phyloP scores from a whole-genome alignment of 2,888 invertebrate genomes.

The Agapetus fuscipes region DNA sequence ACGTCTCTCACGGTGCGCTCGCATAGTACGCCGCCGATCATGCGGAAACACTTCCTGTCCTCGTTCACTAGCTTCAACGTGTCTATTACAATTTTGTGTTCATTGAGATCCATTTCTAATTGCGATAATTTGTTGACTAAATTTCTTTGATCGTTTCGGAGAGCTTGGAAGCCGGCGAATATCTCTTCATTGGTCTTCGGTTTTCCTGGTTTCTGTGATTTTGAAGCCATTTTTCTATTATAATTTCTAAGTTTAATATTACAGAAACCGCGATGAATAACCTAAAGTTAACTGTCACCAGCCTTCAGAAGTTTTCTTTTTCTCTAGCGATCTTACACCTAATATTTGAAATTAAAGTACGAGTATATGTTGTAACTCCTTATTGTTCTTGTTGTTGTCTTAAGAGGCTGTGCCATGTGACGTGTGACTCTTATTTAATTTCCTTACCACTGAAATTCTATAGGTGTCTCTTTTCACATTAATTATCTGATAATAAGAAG shows the following conservation, averaged over 20 bases:
- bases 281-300: background rate
- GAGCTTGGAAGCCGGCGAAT: conserved; percentile 74
- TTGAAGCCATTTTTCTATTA: conserved; percentile 29
- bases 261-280: too few relatives aligned
- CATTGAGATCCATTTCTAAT: conserved; percentile 88
- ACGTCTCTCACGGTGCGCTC: conserved; percentile 89
- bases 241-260: background rate
- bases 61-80: conserved; percentile 79
- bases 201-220: conserved; percentile 35
- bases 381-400: too few relatives aligned
- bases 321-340: too few relatives aligned
- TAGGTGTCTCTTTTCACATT: too few relatives aligned
- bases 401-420: too few relatives aligned
- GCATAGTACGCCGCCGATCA: conserved; percentile 89
- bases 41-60: conserved; percentile 80
- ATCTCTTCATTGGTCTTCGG: conserved; percentile 65
- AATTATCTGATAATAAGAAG: too few relatives aligned
- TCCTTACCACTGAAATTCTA: too few relatives aligned
- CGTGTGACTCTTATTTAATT: too few relatives aligned
- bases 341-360: too few relatives aligned
- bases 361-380: too few relatives aligned
- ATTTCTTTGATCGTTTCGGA: conserved; percentile 80
- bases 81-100: conserved; percentile 94
- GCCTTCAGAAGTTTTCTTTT: background rate
- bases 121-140: conserved; percentile 84